A percentile compares a stretch with the other conserved stretches of the same genome.
Evolutionary conservation across 1,140 invertebrate species (phyloP).

Genomic region (Elymnias hypermnestra): DNA sequence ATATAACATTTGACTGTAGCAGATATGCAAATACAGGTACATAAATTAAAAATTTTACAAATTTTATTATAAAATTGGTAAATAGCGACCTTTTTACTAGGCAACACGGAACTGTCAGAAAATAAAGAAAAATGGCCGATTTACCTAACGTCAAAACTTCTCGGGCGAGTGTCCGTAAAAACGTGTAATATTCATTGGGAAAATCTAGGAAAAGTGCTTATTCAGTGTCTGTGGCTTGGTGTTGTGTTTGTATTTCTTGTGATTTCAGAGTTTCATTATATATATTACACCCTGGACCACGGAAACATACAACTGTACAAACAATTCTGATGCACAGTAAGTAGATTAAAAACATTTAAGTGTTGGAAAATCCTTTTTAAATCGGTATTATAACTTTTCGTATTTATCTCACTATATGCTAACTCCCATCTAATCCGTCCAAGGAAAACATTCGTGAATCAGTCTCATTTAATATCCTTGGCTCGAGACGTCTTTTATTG

Average conservation of each 20-base stretch:
- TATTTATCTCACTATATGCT: too few relatives aligned
- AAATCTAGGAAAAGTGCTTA: constrained; percentile 26
- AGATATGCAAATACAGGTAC: too few relatives aligned
- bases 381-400: too few relatives aligned
- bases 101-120: neutral
- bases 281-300: constrained; percentile 31
- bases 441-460: too few relatives aligned
- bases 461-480: too few relatives aligned
- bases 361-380: too few relatives aligned
- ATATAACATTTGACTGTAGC: too few relatives aligned
- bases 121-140: constrained; percentile 62
- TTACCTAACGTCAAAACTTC: constrained; percentile 61
- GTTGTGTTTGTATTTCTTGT: constrained; percentile 26
- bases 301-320: constrained; percentile 33
- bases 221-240: constrained; percentile 34
- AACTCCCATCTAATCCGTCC: too few relatives aligned
- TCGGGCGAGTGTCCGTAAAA: constrained; percentile 45
- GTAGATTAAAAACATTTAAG: constrained; percentile 25
- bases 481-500: constrained; percentile 1
- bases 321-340: constrained; percentile 57
- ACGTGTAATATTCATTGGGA: constrained; percentile 46
- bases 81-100: too few relatives aligned
- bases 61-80: too few relatives aligned
- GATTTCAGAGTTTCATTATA: constrained; percentile 20
- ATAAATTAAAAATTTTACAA: too few relatives aligned